Evolutionary conservation across 2,888 invertebrate species (phyloP).

Genomic region (Drosophila mettleri): DNA sequence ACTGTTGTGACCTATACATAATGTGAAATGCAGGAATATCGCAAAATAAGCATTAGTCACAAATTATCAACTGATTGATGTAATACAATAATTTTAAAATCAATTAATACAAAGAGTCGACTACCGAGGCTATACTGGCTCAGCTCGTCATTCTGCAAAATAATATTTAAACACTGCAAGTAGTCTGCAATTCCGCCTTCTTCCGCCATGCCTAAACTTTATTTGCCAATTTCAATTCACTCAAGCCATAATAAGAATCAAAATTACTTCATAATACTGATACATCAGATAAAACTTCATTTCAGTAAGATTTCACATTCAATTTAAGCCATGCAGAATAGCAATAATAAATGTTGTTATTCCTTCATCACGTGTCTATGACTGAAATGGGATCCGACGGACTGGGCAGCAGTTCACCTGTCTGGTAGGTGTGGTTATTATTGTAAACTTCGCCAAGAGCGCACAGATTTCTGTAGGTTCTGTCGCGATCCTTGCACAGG

Average conservation of each 20-base stretch:
- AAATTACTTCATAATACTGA: neutral
- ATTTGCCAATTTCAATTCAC: neutral
- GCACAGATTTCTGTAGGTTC: conserved; percentile 35
- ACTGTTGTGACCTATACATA: neutral
- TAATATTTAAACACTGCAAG: no score
- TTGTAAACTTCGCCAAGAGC: conserved; percentile 42
- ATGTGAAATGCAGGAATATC: neutral
- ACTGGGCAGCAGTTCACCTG: conserved; percentile 26
- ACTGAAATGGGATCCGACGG: neutral
- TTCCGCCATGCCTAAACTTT: no score
- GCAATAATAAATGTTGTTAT: no score
- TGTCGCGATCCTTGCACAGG: conserved; percentile 30
- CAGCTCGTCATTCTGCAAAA: no score
- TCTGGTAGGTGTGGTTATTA: conserved; percentile 13
- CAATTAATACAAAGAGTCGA: no score
- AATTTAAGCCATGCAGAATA: no score
- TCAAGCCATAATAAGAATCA: neutral
- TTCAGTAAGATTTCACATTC: neutral
- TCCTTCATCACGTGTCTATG: neutral
- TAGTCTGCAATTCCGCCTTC: no score
- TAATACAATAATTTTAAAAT: no score
- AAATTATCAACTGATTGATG: no score
- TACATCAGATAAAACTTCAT: neutral
- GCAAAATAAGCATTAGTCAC: no score
- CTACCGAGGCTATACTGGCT: no score